phyloP scores from a whole-genome alignment of 2,113 vertebrate species.

The Hippolais icterina region DNA sequence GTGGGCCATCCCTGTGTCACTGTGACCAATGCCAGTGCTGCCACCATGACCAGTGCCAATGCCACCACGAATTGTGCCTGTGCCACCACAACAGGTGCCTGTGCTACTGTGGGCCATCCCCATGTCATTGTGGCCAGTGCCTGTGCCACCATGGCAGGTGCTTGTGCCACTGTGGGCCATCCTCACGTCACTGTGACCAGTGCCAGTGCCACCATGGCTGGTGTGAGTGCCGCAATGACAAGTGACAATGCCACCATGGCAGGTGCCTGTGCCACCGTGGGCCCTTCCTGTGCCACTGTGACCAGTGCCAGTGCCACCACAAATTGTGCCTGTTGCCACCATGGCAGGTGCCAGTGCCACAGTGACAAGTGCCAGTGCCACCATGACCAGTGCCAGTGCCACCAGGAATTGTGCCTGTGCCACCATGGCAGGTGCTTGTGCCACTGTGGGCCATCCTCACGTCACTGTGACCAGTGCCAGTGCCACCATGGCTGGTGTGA shows the following conservation, averaged over 20 bases:
- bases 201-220: rapidly evolving
- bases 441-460: too few relatives aligned
- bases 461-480: too few relatives aligned
- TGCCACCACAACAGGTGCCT: too few relatives aligned
- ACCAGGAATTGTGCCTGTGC: too few relatives aligned
- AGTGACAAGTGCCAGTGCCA: rapidly evolving
- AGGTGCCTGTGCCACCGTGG: rapidly evolving
- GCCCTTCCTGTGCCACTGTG: too few relatives aligned
- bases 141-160: not conserved
- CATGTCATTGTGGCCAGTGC: not conserved
- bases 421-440: rapidly evolving
- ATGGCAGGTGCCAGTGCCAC: rapidly evolving
- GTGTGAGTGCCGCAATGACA: rapidly evolving
- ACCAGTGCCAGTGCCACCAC: rapidly evolving
- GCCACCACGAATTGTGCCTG: too few relatives aligned
- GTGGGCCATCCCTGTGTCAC: too few relatives aligned
- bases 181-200: rapidly evolving
- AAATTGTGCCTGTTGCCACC: too few relatives aligned
- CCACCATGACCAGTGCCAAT: too few relatives aligned
- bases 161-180: too few relatives aligned
- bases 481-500: too few relatives aligned
- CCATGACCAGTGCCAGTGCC: rapidly evolving
- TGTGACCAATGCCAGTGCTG: too few relatives aligned
- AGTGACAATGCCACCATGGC: not conserved
- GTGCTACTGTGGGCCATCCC: not conserved